A percentile compares a stretch with the other conserved stretches of the same genome.
phyloP scores from a whole-genome alignment of 1,140 invertebrate species.

The Drosophila nikananu region DNA sequence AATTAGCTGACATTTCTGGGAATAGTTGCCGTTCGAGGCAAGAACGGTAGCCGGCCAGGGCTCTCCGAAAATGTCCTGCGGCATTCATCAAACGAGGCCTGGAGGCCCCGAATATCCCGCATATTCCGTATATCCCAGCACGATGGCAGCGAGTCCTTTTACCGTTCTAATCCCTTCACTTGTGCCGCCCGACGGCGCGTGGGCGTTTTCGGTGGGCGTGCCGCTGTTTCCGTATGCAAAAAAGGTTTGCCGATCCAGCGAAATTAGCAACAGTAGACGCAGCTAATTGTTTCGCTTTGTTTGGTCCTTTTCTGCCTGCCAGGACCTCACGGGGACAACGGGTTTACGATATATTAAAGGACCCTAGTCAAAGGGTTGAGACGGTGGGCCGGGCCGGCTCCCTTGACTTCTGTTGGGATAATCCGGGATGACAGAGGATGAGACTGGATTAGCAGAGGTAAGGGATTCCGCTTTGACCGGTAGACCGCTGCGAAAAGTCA shows the following conservation, averaged over 20 bases:
- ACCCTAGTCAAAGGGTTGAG: conserved; percentile 31
- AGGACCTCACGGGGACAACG: conserved; percentile 1
- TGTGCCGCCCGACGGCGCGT: conserved; percentile 58
- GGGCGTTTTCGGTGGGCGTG: conserved; percentile 63
- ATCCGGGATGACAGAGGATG: conserved; percentile 78
- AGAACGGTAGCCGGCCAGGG: conserved; percentile 42
- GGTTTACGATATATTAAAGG: conserved; percentile 3
- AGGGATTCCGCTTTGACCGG: conserved; percentile 4
- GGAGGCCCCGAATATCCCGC: neutral
- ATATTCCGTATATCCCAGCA: conserved; percentile 39
- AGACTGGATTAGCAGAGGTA: conserved; percentile 63
- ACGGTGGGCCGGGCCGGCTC: conserved; percentile 48
- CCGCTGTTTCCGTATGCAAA: conserved; percentile 50
- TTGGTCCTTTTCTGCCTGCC: conserved; percentile 36
- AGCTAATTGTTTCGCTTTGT: conserved; percentile 70
- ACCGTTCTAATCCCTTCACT: conserved; percentile 60
- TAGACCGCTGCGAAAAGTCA: conserved; percentile 51
- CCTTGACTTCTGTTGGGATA: conserved; percentile 79
- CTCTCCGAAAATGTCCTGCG: conserved; percentile 26
- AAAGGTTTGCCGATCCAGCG: conserved; percentile 46
- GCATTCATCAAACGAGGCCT: conserved; percentile 41
- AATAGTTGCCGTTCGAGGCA: neutral
- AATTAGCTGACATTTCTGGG: conserved; percentile 51
- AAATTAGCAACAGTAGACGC: conserved; percentile 84
- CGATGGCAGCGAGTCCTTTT: conserved; percentile 40